Conservation (phyloP, 2,888 invertebrate genomes). For the Beris chalybata region DNA sequence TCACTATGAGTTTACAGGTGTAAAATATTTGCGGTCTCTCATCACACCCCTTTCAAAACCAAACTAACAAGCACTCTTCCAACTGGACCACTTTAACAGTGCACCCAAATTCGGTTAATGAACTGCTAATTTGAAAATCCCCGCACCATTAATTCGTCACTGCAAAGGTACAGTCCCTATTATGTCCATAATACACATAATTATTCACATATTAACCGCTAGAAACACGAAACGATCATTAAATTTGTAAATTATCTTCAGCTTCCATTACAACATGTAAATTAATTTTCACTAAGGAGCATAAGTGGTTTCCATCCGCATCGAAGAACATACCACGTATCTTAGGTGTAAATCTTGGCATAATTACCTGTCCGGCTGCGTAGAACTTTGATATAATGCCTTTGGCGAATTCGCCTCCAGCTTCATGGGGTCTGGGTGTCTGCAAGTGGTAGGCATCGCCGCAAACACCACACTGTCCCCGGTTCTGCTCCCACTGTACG, state of each 20-base stretch:
- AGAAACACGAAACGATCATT: neutral
- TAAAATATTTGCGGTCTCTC: too few relatives aligned
- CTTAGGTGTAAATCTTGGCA: constrained; percentile 16
- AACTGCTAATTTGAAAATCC: too few relatives aligned
- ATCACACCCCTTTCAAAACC: too few relatives aligned
- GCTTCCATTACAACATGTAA: neutral
- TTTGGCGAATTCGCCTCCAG: constrained; percentile 82
- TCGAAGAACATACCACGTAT: neutral
- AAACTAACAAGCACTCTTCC: too few relatives aligned
- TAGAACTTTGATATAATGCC: constrained; percentile 82
- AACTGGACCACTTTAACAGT: too few relatives aligned
- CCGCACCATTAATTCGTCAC: too few relatives aligned
- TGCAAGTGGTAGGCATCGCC: constrained; percentile 79
- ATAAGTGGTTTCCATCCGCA: constrained; percentile 5
- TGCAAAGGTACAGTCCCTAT: too few relatives aligned
- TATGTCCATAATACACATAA: too few relatives aligned
- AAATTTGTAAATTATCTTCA: too few relatives aligned
- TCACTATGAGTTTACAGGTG: too few relatives aligned
- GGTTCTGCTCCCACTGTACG: constrained; percentile 85
- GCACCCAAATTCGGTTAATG: too few relatives aligned
- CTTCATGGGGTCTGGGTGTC: constrained; percentile 82
- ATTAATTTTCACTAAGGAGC: constrained; percentile 4
- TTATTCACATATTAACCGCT: neutral
- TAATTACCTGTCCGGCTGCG: constrained; percentile 74
- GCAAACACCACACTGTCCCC: constrained; percentile 86